Evolutionary conservation across 2,797 vertebrate species (phyloP).

Genomic region (Trichosurus vulpecula): DNA sequence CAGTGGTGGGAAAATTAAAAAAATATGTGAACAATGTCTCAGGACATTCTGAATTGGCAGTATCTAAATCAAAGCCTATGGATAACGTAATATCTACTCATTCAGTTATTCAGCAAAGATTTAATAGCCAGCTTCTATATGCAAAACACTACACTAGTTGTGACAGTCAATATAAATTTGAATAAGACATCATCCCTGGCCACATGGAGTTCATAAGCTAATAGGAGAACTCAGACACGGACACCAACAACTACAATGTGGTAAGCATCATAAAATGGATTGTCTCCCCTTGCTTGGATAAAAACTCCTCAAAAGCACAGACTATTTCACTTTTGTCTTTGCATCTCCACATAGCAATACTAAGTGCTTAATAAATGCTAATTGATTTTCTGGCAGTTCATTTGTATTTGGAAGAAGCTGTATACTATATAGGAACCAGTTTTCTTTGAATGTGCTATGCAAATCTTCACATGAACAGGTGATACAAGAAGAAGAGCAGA

Average conservation of each 20-base stretch:
- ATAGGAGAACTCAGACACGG: neutral
- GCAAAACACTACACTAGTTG: neutral
- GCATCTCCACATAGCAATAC: neutral
- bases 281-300: neutral
- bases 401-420: neutral
- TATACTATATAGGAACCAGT: neutral
- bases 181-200: neutral
- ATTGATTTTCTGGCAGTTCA: neutral
- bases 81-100: neutral
- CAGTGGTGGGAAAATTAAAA: constrained; percentile 17
- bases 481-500: neutral
- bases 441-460: neutral
- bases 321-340: neutral
- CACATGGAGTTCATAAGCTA: neutral
- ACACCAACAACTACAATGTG: neutral
- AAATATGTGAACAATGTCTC: neutral
- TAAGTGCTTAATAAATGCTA: neutral
- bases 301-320: neutral
- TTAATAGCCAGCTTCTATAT: neutral
- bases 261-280: neutral
- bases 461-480: neutral
- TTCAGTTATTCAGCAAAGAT: neutral
- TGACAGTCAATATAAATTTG: neutral
- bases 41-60: neutral
- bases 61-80: constrained; percentile 20